phyloP scores from a whole-genome alignment of 2,797 vertebrate species.

The Enteromius anoplus region DNA sequence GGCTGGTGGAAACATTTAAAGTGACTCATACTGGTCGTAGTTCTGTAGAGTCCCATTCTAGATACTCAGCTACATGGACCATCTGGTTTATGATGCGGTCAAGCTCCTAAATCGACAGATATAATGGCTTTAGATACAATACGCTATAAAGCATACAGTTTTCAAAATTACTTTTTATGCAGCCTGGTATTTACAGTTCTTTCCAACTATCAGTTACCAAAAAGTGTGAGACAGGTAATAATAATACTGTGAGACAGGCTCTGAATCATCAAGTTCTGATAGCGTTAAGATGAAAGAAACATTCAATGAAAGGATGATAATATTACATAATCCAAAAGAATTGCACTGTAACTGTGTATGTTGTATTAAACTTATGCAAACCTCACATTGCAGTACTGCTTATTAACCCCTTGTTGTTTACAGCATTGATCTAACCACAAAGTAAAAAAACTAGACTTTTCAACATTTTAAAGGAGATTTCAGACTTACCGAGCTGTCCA shows the following conservation, averaged over 20 bases:
- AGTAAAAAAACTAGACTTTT: background rate
- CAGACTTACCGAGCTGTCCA: conserved; percentile 91
- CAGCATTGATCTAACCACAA: background rate
- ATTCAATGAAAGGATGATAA: conserved; percentile 8
- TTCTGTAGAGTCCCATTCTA: conserved; percentile 94
- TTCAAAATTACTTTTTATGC: background rate
- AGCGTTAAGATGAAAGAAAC: background rate
- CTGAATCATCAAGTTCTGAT: conserved; percentile 5
- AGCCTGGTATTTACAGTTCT: background rate
- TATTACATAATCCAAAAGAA: background rate
- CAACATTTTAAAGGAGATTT: background rate
- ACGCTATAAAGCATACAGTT: conserved; percentile 21
- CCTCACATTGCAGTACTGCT: background rate
- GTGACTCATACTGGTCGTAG: conserved; percentile 85
- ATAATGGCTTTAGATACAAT: conserved; percentile 28
- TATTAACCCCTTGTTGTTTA: background rate
- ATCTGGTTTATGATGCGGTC: conserved; percentile 95
- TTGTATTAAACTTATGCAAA: background rate
- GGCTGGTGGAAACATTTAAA: background rate
- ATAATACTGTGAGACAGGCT: background rate
- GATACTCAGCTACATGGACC: conserved; percentile 93
- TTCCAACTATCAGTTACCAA: conserved; percentile 18
- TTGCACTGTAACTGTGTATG: background rate
- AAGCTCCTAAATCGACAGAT: conserved; percentile 79
- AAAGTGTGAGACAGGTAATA: too few species aligned